Evolutionary conservation across 2,888 invertebrate genomes (phyloP), one percentile per base, ranked within the genome.

Genomic region (Subacronicta megacephala): DNA sequence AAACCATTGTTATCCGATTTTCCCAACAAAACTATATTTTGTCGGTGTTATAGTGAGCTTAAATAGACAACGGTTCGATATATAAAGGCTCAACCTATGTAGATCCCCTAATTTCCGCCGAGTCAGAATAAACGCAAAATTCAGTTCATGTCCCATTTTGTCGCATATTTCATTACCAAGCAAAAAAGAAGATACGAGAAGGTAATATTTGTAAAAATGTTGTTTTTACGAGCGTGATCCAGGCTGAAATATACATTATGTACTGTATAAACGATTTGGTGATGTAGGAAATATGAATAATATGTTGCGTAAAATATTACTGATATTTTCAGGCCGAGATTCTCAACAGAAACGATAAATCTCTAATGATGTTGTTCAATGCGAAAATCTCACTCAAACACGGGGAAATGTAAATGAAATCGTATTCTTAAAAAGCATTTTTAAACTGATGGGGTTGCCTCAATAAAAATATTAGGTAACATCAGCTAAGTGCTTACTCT

Each of bases 101-200:
- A 69, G 62, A 68, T 60, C 72, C 73, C 38, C 44, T 63, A 49
- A 62, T 54, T 62, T 59, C 51, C 52, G 38, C 43, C 56, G 64
- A 49, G 64, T 56, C 67, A 57, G 51, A 65, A 71, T 59, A 56
- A 53, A 43, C 49, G 67, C 66, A 70, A 79, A 77, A 77, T 73
- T 75, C 65, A 77, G 70, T 75, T 75, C 66, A 70, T 62, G 61
- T 44, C 52, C 66, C 76, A 71, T 68, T 69, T 72, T 77, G 72
- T 72, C 75, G 62, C 68, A 78, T 80, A 80, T 78, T 80, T 80
- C 71, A 80, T 80, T 76, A 80, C 70, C 65, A 58, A 59, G 61
- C 72, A 64, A 80, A 77, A 77, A 55, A 44, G 20, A 73, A 59
- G 54, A 52, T 55, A 60, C 56, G 59, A 64, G 62, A 67, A 66